Evolutionary conservation across 1,140 invertebrate genomes (phyloP), one percentile per base, ranked within the genome.

Genomic region (Bombus polaris): DNA sequence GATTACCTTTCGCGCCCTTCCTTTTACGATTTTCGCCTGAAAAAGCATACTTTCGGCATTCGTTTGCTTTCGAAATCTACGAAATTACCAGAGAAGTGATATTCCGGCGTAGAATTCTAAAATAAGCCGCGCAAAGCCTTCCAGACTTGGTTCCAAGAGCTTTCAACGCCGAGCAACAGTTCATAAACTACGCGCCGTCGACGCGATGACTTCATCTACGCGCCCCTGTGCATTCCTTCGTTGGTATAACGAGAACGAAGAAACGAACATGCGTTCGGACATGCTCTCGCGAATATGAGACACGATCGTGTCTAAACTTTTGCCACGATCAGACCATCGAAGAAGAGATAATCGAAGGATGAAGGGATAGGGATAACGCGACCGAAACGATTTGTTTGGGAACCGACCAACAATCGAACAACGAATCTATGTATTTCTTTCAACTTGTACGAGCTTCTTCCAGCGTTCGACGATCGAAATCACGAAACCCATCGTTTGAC

Each of bases 171-270:
- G 2, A 6, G 39, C 37, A 39, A 28, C 13, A 62, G 57, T 65
- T 75, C 73, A 83, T 82, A 70, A 70, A 42, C 44, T 13, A 10
- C 37, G 68, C 37, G 4, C 13, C 32, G 44, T 39, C 22, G 9
- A 44, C 62, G 53, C 75, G 25, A 83, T 79, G 87, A 79, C 87
- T 88, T 88, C 75, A 88, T 88, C 76, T 74, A 76, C 62, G 37
- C 86, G 53, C 71, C 66, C n/a, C 59, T 62, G 65, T 35, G 76
- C 82, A 57, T 71, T 87, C 70, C 86, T 65, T 77, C 75, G 66
- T 86, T 42, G 73, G 66, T 66, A 77, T 81, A 65, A 78, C 77
- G 28, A 53, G 86, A 75, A 74, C 72, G 32, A 35, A 82, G 62
- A 80, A 71, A 18, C 47, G 44, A 80, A 39, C 86, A 25, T 57